Percentiles rank a stretch among this genome's conserved stretches.
Evolutionary conservation across 2,888 invertebrate species (phyloP).

Genomic region (Liopterus haemorrhoidalis): DNA sequence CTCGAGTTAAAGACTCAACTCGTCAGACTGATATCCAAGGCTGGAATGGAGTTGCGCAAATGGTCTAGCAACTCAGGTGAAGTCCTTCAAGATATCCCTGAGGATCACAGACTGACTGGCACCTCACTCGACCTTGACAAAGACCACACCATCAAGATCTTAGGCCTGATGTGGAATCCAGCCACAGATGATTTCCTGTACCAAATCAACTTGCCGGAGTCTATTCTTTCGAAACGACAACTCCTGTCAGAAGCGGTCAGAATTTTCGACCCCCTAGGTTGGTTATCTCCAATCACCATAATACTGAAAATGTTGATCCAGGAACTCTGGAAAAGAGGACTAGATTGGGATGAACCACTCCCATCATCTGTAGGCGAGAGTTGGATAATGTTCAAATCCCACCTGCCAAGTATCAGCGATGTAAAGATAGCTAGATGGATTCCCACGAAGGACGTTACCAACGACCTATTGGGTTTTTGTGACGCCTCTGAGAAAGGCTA

Average conservation of each 20-base stretch:
- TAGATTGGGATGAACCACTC: conserved; percentile 20
- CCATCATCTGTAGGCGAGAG: conserved; percentile 5
- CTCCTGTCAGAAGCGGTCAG: conserved; percentile 28
- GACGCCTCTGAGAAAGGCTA: too few relatives aligned
- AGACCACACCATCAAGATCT: conserved; percentile 11
- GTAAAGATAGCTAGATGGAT: conserved; percentile 15
- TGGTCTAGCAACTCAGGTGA: conserved; percentile 19
- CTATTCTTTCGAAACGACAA: conserved; percentile 28
- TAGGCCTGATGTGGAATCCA: conserved; percentile 21
- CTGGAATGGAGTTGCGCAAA: conserved; percentile 22
- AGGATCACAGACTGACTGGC: conserved; percentile 9
- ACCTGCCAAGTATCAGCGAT: conserved; percentile 13
- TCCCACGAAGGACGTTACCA: too few relatives aligned
- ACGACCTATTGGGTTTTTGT: conserved; percentile 23
- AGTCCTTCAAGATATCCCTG: conserved; percentile 9
- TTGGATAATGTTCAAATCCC: conserved; percentile 12
- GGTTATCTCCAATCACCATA: conserved; percentile 26
- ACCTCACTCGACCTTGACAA: conserved; percentile 8
- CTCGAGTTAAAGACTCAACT: conserved; percentile 15
- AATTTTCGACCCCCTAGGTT: conserved; percentile 30
- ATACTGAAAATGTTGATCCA: conserved; percentile 32
- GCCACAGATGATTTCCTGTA: conserved; percentile 13
- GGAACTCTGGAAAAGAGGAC: conserved; percentile 21
- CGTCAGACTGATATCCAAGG: conserved; percentile 5
- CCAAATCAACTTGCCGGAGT: conserved; percentile 5